These are phyloP conservation scores for Colinus virginianus DNA, from an alignment of 2,113 vertebrate genomes.

Conservation along the genomic window DNA sequence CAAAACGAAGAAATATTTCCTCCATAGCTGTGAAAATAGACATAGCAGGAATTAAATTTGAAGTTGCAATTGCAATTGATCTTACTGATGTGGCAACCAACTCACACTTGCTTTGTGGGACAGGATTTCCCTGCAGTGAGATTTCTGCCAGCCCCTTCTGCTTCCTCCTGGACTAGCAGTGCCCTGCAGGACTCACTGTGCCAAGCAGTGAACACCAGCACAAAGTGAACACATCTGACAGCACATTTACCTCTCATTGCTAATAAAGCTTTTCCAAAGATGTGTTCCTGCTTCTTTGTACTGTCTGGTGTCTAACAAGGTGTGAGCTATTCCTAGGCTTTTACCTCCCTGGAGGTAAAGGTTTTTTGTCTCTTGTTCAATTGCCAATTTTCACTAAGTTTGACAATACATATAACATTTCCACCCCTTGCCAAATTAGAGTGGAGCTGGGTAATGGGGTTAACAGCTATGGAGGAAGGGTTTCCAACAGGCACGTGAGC, in stretches of 20 bases:
- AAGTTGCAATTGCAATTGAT: background rate
- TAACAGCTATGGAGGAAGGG: background rate
- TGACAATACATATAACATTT: background rate
- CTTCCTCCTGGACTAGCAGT: background rate
- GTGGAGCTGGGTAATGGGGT: background rate
- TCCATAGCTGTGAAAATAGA: background rate
- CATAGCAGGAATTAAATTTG: background rate
- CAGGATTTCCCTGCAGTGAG: background rate
- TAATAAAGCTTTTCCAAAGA: constrained; percentile 21
- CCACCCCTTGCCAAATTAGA: background rate
- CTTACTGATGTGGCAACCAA: background rate
- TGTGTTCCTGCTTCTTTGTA: background rate
- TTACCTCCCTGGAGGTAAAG: background rate
- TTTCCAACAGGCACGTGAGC: background rate
- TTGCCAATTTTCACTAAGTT: background rate
- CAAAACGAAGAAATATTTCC: background rate
- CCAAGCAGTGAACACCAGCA: background rate
- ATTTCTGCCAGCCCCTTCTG: background rate
- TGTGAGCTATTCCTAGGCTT: background rate
- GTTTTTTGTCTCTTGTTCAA: background rate
- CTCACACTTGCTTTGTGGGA: background rate
- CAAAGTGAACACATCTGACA: background rate
- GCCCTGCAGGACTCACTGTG: rapidly evolving
- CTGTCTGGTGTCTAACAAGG: constrained; percentile 35
- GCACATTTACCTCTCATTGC: background rate